phyloP scores from a whole-genome alignment of 1,140 invertebrate species.

The Philotrypesis tridentata region DNA sequence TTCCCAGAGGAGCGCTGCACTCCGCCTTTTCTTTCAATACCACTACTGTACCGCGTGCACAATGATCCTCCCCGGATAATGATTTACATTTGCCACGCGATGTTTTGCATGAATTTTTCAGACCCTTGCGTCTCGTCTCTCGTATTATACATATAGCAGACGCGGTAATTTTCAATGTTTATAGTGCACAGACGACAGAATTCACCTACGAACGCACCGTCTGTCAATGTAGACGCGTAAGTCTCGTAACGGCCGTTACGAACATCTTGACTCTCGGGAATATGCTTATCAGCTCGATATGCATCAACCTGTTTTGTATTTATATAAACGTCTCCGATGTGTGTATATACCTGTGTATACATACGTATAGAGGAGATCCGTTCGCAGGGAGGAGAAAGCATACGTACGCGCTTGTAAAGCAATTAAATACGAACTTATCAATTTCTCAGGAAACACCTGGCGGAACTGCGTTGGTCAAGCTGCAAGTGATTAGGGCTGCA shows the following conservation, averaged over 20 bases:
- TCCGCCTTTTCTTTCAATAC: slow-evolving; percentile 28
- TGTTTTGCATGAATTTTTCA: background rate
- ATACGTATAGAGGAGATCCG: background rate
- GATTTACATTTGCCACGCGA: background rate
- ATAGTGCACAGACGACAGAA: too few species aligned
- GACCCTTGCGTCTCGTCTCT: too few species aligned
- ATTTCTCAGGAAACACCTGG: slow-evolving; percentile 65
- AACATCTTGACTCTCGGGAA: background rate
- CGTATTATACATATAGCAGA: too few species aligned
- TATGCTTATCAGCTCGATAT: background rate
- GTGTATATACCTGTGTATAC: background rate
- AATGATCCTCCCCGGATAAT: background rate
- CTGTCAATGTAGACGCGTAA: too few species aligned
- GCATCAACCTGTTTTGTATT: too few species aligned
- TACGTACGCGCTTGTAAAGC: slow-evolving; percentile 52
- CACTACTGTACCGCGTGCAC: too few species aligned
- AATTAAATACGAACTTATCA: slow-evolving; percentile 66
- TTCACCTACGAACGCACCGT: too few species aligned
- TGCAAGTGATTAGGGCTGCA: slow-evolving; percentile 49
- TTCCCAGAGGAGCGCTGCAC: slow-evolving; percentile 50
- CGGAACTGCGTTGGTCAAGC: slow-evolving; percentile 49
- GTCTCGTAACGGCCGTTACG: too few species aligned
- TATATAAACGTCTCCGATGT: background rate
- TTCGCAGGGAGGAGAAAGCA: background rate
- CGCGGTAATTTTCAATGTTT: too few species aligned